Conservation (phyloP, 2,113 vertebrate species). For the Channa maculata region DNA sequence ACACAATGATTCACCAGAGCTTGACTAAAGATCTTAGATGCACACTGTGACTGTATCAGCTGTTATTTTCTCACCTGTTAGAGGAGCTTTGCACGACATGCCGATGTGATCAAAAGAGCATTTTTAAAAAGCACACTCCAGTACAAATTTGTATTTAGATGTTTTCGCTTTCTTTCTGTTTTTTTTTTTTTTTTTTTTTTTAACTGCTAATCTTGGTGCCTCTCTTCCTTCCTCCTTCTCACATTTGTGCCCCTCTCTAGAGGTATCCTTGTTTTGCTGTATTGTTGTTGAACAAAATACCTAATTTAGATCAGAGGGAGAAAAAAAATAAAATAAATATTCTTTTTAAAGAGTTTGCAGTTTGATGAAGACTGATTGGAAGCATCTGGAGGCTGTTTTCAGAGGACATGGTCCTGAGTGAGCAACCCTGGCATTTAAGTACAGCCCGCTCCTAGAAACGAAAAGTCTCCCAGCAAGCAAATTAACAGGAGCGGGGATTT, state of each 20-base stretch:
- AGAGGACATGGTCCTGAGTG: slow-evolving; percentile 92
- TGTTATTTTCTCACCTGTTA: slow-evolving; percentile 76
- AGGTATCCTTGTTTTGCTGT: slow-evolving; percentile 55
- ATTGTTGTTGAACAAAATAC: slow-evolving; percentile 59
- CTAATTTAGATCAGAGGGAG: slow-evolving; percentile 62
- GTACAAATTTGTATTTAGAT: slow-evolving; percentile 19
- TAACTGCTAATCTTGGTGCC: slow-evolving; percentile 9
- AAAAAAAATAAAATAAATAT: slow-evolving; percentile 21
- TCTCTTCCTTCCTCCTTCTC: neutral
- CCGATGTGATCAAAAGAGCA: slow-evolving; percentile 53
- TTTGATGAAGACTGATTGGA: slow-evolving; percentile 94
- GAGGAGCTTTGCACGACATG: slow-evolving; percentile 47
- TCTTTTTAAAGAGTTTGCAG: slow-evolving; percentile 80
- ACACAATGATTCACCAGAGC: slow-evolving; percentile 75
- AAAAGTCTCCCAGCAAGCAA: slow-evolving; percentile 96
- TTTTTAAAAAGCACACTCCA: slow-evolving; percentile 16
- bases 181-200: slow-evolving; percentile 19
- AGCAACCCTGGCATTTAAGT: slow-evolving; percentile 88
- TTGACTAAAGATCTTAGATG: slow-evolving; percentile 76
- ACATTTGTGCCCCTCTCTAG: slow-evolving; percentile 42
- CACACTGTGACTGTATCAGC: slow-evolving; percentile 67
- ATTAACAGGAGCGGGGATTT: slow-evolving; percentile 97
- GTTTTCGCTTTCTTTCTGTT: slow-evolving; percentile 17
- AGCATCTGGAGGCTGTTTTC: slow-evolving; percentile 96
- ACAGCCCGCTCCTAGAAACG: slow-evolving; percentile 94